Percentiles rank a stretch among this genome's conserved stretches.
phyloP scores from a whole-genome alignment of 2,113 vertebrate genomes.

The Chaetodon trifascialis region DNA sequence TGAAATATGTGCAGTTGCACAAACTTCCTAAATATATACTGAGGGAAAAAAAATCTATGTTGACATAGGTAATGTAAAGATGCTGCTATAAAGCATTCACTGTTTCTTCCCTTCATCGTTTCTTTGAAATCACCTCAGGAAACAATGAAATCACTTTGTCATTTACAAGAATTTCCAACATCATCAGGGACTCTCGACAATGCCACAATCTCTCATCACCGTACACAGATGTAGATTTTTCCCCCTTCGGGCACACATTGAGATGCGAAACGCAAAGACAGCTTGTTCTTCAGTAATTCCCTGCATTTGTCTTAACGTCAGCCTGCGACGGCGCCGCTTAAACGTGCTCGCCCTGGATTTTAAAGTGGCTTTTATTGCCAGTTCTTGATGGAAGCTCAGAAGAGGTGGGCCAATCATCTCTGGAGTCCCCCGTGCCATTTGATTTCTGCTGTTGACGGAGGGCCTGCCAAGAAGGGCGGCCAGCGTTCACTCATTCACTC shows the following conservation, averaged over 20 bases:
- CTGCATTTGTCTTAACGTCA: conserved; percentile 49
- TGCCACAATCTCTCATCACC: not conserved
- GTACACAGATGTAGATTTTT: conserved; percentile 12
- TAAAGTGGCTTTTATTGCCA: conserved; percentile 29
- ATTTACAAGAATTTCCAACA: conserved; percentile 2
- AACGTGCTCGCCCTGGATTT: conserved; percentile 29
- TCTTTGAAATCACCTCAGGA: conserved; percentile 25
- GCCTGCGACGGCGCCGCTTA: conserved; percentile 16
- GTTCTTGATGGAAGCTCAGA: conserved; percentile 37
- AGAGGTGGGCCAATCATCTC: conserved; percentile 56
- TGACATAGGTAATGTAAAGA: not conserved
- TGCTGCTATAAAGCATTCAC: not conserved
- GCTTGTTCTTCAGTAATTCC: conserved; percentile 54
- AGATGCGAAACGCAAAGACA: conserved; percentile 34
- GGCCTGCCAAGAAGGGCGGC: conserved; percentile 30
- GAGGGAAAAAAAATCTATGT: not conserved
- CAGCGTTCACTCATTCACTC: conserved; percentile 52
- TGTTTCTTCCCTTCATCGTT: not conserved
- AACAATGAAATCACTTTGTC: conserved; percentile 20
- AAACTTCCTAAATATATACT: not conserved
- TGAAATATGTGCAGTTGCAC: not conserved
- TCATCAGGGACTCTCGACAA: conserved; percentile 16
- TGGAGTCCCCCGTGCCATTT: conserved; percentile 16
- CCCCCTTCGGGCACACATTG: conserved; percentile 28
- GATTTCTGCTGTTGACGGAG: conserved; percentile 36